A percentile compares a stretch with the other conserved stretches of the same genome.
These are phyloP conservation scores for Todiramphus saurophagus DNA, from an alignment of 2,113 vertebrate species.

Conservation along the genomic window DNA sequence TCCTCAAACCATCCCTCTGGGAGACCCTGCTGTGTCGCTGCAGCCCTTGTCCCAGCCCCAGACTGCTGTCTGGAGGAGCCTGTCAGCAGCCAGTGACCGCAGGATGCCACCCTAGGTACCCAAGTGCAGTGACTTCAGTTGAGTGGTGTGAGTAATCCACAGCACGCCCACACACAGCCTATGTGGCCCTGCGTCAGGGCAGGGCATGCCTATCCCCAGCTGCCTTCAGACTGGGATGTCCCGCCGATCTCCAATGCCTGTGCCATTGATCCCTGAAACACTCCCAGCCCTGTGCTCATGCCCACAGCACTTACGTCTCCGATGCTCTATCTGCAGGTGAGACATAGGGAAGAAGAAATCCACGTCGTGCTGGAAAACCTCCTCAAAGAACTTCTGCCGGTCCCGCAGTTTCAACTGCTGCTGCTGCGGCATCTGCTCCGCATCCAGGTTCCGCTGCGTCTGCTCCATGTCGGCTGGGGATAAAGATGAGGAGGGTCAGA, in stretches of 20 bases:
- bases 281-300: rapidly evolving
- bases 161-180: not conserved
- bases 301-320: conserved; percentile 81
- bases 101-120: not conserved
- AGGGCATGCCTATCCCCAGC: not conserved
- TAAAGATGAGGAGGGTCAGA: not conserved
- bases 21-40: not conserved
- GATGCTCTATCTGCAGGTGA: conserved; percentile 87
- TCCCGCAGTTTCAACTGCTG: conserved; percentile 87
- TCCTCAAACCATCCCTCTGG: not conserved
- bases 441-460: conserved; percentile 71
- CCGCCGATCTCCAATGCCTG: rapidly evolving
- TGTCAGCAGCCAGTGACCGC: not conserved
- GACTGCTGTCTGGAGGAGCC: not conserved
- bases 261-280: not conserved
- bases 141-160: not conserved
- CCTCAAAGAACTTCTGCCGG: conserved; percentile 90
- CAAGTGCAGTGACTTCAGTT: not conserved
- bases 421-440: conserved; percentile 69
- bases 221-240: not conserved
- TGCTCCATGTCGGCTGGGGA: conserved; percentile 72
- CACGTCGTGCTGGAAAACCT: conserved; percentile 91
- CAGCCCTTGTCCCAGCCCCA: not conserved
- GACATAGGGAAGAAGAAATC: conserved; percentile 87
- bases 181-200: not conserved